Conservation (phyloP, 2,888 invertebrate genomes). For the Pterostichus niger region DNA sequence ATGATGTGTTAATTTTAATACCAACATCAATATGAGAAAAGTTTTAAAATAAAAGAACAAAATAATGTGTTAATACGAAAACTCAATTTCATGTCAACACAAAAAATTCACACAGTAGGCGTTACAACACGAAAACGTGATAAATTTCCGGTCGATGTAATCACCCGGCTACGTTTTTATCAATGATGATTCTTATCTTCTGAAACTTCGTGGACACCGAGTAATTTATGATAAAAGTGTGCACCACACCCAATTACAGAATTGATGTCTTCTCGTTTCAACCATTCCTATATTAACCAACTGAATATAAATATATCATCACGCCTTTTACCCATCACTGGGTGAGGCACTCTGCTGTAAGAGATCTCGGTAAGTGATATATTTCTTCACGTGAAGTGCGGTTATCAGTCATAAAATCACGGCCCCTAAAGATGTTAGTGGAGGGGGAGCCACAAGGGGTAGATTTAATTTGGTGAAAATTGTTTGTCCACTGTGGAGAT, state of each 20-base stretch:
- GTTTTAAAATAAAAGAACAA: background rate
- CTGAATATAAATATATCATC: no score
- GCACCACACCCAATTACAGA: constrained; percentile 23
- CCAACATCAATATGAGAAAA: background rate
- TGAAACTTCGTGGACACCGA: constrained; percentile 45
- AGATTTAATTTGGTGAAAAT: no score
- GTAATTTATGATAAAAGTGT: constrained; percentile 42
- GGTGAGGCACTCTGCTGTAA: no score
- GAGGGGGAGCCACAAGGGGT: no score
- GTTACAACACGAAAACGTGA: constrained; percentile 16
- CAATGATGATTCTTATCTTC: constrained; percentile 25
- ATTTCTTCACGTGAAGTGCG: no score
- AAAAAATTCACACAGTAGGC: constrained; percentile 18
- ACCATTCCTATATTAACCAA: background rate
- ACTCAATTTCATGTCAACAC: constrained; percentile 21
- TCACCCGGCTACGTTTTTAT: constrained; percentile 11
- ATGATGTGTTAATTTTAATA: constrained; percentile 28
- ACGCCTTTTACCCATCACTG: no score
- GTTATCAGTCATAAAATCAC: no score
- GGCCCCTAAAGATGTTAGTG: no score
- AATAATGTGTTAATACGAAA: constrained; percentile 28
- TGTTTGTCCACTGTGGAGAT: no score
- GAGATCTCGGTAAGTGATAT: no score
- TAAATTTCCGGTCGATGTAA: constrained; percentile 42
- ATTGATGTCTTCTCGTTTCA: constrained; percentile 15